A percentile compares a stretch with the other conserved stretches of the same genome.
phyloP scores from a whole-genome alignment of 2,888 invertebrate species.

The Dichetophora obliterata region DNA sequence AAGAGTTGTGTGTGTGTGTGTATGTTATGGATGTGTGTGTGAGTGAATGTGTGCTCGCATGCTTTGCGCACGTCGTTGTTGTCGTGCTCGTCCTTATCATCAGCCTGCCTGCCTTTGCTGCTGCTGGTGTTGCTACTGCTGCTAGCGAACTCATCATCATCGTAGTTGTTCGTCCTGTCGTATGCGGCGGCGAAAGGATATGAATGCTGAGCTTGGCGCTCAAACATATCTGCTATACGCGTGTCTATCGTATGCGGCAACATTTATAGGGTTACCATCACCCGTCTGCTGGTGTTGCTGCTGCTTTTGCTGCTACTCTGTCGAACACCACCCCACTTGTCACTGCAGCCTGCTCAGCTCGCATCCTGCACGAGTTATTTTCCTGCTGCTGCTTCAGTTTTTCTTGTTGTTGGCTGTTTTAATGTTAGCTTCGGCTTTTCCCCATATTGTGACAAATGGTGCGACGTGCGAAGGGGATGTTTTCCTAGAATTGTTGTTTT shows the following conservation, averaged over 20 bases:
- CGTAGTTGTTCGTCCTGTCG: slow-evolving; percentile 29
- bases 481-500: background rate
- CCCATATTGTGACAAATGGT: slow-evolving; percentile 3
- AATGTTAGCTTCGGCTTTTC: slow-evolving; percentile 3
- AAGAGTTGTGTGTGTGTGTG: slow-evolving; percentile 40
- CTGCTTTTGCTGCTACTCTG: no score
- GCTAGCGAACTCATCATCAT: slow-evolving; percentile 44
- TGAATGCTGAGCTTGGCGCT: slow-evolving; percentile 4
- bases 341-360: background rate
- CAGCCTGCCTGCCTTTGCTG: slow-evolving; percentile 45
- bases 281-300: background rate
- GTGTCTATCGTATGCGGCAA: slow-evolving; percentile 40
- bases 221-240: slow-evolving; percentile 39
- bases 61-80: slow-evolving; percentile 31
- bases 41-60: slow-evolving; percentile 39
- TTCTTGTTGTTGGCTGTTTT: slow-evolving; percentile 23
- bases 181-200: slow-evolving; percentile 27
- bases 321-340: background rate
- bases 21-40: slow-evolving; percentile 36
- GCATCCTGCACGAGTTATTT: slow-evolving; percentile 15
- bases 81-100: slow-evolving; percentile 45
- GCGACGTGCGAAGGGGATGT: slow-evolving; percentile 31
- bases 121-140: slow-evolving; percentile 42
- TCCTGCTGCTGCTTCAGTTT: background rate
- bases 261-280: slow-evolving; percentile 15